Evolutionary conservation across 2,113 vertebrate species (phyloP).

Genomic region (Amazona guildingii): DNA sequence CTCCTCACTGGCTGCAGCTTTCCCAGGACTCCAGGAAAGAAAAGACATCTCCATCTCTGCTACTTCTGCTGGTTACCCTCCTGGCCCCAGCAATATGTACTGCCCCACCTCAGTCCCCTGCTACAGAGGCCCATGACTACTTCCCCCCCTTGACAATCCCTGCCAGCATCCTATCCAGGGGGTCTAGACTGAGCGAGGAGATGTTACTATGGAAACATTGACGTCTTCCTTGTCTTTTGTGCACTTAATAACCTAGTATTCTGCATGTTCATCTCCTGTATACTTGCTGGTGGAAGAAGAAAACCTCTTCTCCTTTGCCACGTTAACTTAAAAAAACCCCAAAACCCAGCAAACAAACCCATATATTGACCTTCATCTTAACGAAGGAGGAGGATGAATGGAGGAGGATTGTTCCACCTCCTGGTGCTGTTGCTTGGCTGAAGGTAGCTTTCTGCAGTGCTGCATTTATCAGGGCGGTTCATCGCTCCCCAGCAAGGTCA

Average conservation of each 20-base stretch:
- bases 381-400: not conserved
- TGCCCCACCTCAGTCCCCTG: not conserved
- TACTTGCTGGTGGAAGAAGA: not conserved
- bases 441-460: not conserved
- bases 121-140: not conserved
- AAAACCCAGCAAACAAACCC: not conserved
- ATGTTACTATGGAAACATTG: slow-evolving; percentile 45
- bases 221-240: not conserved
- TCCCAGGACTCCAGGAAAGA: not conserved
- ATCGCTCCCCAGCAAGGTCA: not conserved
- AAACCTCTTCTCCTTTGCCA: not conserved
- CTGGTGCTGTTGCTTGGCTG: not conserved
- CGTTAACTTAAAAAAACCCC: not conserved
- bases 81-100: not conserved
- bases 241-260: not conserved
- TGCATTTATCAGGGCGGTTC: not conserved
- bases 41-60: not conserved
- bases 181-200: not conserved
- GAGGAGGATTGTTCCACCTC: not conserved
- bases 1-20: not conserved
- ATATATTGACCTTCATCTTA: not conserved
- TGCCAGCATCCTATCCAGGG: not conserved
- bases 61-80: not conserved
- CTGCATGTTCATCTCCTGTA: not conserved
- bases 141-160: not conserved